Percentiles rank a stretch among this genome's conserved stretches.
These are phyloP conservation scores for Cephus sareptanus DNA, from an alignment of 2,888 invertebrate species.

Conservation along the genomic window DNA sequence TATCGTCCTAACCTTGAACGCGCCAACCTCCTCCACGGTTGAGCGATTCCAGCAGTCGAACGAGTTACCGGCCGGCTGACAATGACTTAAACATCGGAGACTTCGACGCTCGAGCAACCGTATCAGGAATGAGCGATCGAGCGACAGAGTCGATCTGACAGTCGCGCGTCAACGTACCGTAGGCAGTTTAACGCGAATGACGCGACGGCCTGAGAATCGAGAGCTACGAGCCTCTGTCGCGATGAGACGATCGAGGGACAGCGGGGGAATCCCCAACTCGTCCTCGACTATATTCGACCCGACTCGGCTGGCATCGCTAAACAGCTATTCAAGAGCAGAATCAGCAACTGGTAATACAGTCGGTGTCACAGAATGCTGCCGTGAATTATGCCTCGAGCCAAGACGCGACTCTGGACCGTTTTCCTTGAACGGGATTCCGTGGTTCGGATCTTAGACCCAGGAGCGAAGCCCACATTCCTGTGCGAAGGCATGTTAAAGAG, in stretches of 20 bases:
- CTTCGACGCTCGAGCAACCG: constrained; percentile 8
- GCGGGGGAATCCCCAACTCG: neutral
- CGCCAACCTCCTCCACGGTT: neutral
- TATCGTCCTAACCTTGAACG: neutral
- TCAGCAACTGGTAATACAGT: neutral
- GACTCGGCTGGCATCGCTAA: constrained; percentile 12
- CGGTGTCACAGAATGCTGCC: neutral
- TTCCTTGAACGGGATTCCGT: neutral
- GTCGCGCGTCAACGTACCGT: neutral
- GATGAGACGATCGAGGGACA: neutral
- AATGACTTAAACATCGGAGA: constrained; percentile 4
- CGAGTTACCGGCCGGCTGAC: neutral
- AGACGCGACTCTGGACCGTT: neutral
- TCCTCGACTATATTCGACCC: constrained; percentile 5
- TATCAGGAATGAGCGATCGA: neutral
- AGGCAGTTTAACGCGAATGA: neutral
- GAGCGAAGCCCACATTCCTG: neutral
- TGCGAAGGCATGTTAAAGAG: neutral
- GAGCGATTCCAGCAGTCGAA: constrained; percentile 1
- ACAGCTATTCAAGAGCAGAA: neutral
- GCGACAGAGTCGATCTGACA: neutral
- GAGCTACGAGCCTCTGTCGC: neutral
- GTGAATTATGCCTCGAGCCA: neutral
- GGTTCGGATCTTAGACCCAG: neutral
- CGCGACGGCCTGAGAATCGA: neutral